Base-by-base conservation (phyloP, 2,888 invertebrate species). In the Oasisia sp. region DNA sequence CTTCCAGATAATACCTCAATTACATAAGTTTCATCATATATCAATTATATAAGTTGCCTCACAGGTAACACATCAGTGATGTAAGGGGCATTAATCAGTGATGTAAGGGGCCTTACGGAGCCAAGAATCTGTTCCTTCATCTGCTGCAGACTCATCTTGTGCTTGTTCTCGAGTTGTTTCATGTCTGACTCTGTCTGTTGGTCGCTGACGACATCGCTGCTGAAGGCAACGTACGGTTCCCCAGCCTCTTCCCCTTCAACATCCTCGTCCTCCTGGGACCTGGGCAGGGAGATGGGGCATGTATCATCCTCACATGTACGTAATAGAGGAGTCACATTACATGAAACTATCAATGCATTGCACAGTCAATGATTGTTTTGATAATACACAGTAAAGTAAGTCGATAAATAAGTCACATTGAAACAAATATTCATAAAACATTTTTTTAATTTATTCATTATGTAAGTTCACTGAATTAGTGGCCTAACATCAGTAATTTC, bases 181-280 rank as follows among this genome's bases (percentile, higher is more conserved):
- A 96, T 94, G 92, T 96, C 96, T 8, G 95, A 94, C 93, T 96
- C 96, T 50, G 96, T 96, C 94, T 96, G 95, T 91, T 95, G 94
- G 89, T 96, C 96, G 92, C 95, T 96, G 38, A 94, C 94, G 32
- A 94, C 94, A 90, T 95, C 95, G 89, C 94, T 94, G 27, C 95
- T 95, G 93, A 96, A 96, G 32, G 94, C 94, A 19, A 96, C 95
- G 93, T 95, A 95, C 3, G 94, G 94, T 91, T 95, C 95, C 3
- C 95, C 95, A 56, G 94, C 94, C 5, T 94, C 94, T 32, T 90
- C 93, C 0, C 95, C 95, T 89, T 95, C 95, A 19, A 94, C 95
- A 91, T 95, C 95, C 4, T 95, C 95, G 92, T 95, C 95, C 93
- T 95, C 94, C 89, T 50, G 50, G 5, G 74, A 74, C n/a, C 74